Percentiles rank a stretch among this genome's conserved stretches.
These are phyloP conservation scores for Drosophila bocki DNA, from an alignment of 1,140 invertebrate genomes.

Conservation along the genomic window DNA sequence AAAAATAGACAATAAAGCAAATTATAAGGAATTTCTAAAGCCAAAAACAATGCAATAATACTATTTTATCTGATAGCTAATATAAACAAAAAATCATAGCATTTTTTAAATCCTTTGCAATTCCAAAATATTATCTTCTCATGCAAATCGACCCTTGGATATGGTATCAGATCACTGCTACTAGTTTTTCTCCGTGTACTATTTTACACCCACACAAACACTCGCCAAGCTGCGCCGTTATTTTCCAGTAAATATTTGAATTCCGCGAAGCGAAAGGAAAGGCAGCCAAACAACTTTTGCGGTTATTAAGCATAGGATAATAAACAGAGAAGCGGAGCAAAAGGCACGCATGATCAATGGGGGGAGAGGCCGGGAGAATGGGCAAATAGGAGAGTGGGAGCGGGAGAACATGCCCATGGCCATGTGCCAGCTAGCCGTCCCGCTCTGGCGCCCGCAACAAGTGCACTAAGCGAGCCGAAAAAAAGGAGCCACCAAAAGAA, in stretches of 20 bases:
- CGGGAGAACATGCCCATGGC: conserved; percentile 47
- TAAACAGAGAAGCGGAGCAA: conserved; percentile 63
- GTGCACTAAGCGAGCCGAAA: conserved; percentile 60
- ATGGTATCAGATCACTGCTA: not conserved
- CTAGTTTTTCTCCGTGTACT: conserved; percentile 6
- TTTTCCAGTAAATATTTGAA: conserved; percentile 44
- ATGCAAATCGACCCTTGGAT: not conserved
- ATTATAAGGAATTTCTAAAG: not conserved
- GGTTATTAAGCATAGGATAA: conserved; percentile 68
- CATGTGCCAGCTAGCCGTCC: conserved; percentile 67
- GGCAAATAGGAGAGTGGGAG: conserved; percentile 25
- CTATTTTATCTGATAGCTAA: too few relatives aligned
- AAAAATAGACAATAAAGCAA: not conserved
- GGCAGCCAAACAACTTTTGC: conserved; percentile 55
- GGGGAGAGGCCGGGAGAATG: conserved; percentile 4
- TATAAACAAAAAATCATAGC: too few relatives aligned
- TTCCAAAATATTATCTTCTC: too few relatives aligned
- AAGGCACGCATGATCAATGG: conserved; percentile 75
- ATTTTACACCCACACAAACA: conserved; percentile 29
- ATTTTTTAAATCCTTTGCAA: too few relatives aligned
- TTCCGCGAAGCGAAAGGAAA: conserved; percentile 43
- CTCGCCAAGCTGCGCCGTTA: conserved; percentile 30
- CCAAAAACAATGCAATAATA: too few relatives aligned
- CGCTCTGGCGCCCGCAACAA: conserved; percentile 67
- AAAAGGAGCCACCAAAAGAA: conserved; percentile 45